A percentile compares a stretch with the other conserved stretches of the same genome.
phyloP scores from a whole-genome alignment of 2,113 vertebrate species.

The Mugil cephalus region DNA sequence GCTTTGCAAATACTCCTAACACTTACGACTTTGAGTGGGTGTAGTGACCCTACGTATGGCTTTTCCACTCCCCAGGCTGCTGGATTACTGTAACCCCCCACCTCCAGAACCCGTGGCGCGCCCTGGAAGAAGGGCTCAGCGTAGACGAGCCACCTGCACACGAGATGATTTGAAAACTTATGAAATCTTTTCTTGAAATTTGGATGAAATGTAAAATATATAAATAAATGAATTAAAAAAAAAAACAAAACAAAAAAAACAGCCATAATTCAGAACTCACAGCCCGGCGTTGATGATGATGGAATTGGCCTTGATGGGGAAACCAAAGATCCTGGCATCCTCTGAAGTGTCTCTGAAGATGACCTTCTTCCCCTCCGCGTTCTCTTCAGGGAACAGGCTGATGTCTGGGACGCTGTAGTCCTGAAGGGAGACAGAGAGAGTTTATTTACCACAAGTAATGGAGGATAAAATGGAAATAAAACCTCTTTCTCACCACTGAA shows the following conservation, averaged over 20 bases:
- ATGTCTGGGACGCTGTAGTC: slow-evolving; percentile 91
- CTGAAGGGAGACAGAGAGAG: slow-evolving; percentile 70
- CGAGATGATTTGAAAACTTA: not conserved
- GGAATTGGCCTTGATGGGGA: slow-evolving; percentile 88
- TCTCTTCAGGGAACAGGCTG: slow-evolving; percentile 89
- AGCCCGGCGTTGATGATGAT: slow-evolving; percentile 92
- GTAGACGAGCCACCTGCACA: slow-evolving; percentile 91
- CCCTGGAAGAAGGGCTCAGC: slow-evolving; percentile 93
- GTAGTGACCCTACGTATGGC: slow-evolving; percentile 89
- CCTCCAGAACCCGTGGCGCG: slow-evolving; percentile 89
- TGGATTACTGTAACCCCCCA: slow-evolving; percentile 89
- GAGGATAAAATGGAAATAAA: no score
- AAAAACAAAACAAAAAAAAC: no score
- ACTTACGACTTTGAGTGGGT: slow-evolving; percentile 92
- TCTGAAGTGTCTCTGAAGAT: slow-evolving; percentile 87
- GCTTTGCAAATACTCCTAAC: not conserved
- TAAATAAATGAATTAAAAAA: no score
- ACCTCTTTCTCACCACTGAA: not conserved
- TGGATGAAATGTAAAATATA: no score
- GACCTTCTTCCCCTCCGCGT: slow-evolving; percentile 88
- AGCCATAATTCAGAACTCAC: slow-evolving; percentile 89
- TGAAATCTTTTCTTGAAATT: no score
- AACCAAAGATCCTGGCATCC: slow-evolving; percentile 84
- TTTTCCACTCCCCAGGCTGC: slow-evolving; percentile 90
- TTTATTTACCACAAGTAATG: no score